Base-by-base conservation (phyloP, 2,888 invertebrate genomes). In the Heliconius ismenius region DNA sequence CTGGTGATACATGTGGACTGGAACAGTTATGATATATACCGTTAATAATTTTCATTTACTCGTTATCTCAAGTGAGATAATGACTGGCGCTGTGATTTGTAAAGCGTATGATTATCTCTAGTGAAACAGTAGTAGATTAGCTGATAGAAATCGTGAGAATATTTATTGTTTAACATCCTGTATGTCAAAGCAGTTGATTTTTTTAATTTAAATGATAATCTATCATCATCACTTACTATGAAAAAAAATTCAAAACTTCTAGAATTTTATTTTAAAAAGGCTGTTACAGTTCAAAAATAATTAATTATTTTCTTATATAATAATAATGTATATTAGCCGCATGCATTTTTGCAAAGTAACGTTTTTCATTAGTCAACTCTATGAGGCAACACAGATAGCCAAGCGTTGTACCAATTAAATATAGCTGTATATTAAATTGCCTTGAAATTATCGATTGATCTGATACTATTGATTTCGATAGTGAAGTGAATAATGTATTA, bases 1-100 rank as follows among this genome's bases (percentile, higher is more conserved):
- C 92, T 90, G 92, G 83, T 86, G 91, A 92, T 91, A 89, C 93
- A 94, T 94, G 92, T 92, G 93, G 93, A 92, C 93, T 93, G 89
- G 65, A 89, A 90, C 75, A 75, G 75, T 68, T 10, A 76, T 9
- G 36, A 26, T 9, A 60, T 15, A 39, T 11, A 54, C 4, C 4
- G 49, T 54, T 36, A 70, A 70, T 43, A 21, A 43, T 18, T 75
- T n/a, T 58, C 21, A 21, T 21, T 36, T 49, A 32, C 7, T 24
- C 28, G 4, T 49, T 13, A 28, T 70, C 67, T 36, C 58, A 36
- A 43, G 76, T 67, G 26, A 78, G n/a, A 39, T 28, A n/a, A 65
- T 60, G 72, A 43, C 39, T 72, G 58, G 43, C 36, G 72, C 73
- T 65, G 72, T 76, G 76, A 73, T 43, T 69, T 77, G 65, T 67